Evolutionary conservation across 2,888 invertebrate species (phyloP).

Genomic region (Machimus rusticus): DNA sequence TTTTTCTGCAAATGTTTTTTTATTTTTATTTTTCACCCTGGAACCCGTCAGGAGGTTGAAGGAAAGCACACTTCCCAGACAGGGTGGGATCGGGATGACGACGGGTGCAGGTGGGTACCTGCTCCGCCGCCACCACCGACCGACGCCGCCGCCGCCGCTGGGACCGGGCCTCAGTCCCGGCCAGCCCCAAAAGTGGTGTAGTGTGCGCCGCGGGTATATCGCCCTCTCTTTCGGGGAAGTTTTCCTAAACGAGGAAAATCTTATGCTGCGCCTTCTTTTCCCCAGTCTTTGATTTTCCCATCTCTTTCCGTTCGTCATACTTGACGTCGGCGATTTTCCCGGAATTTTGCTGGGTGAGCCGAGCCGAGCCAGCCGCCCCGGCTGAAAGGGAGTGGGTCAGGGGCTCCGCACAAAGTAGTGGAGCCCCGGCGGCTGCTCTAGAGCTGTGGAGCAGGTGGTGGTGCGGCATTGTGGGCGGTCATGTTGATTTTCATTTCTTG

Average conservation of each 20-base stretch:
- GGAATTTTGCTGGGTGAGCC: constrained; percentile 5
- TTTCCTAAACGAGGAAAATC: neutral
- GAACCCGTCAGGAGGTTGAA: neutral
- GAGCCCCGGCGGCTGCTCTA: neutral
- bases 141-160: neutral
- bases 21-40: neutral
- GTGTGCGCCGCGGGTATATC: neutral
- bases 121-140: neutral
- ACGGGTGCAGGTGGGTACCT: neutral
- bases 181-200: neutral
- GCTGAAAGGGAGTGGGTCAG: neutral
- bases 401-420: neutral
- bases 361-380: neutral
- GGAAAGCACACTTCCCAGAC: constrained; percentile 22
- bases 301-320: constrained; percentile 28
- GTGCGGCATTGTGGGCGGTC: neutral
- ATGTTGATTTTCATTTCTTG: constrained; percentile 23
- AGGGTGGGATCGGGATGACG: neutral
- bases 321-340: constrained; percentile 31
- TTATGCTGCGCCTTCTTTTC: constrained; percentile 12
- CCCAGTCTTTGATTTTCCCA: constrained; percentile 27
- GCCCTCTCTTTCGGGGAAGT: neutral
- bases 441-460: neutral
- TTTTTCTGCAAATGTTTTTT: neutral
- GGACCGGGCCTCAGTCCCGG: neutral